Conservation (phyloP, 2,797 vertebrate genomes). For the Pangasius djambal region DNA sequence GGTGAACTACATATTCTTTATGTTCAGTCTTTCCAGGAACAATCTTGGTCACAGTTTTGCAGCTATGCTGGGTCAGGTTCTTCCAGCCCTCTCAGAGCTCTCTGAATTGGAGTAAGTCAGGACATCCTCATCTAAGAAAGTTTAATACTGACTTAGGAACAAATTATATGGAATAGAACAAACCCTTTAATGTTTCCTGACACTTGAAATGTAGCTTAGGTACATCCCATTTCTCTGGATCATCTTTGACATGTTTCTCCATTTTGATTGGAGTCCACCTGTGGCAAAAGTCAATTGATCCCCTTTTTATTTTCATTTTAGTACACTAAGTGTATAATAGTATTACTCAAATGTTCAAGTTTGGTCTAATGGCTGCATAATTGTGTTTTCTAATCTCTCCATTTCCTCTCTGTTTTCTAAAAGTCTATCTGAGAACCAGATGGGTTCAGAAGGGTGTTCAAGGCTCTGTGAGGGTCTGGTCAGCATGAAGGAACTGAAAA, state of each 20-base stretch:
- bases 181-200: background rate
- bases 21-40: conserved; percentile 80
- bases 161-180: background rate
- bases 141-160: background rate
- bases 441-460: conserved; percentile 68
- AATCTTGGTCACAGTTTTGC: conserved; percentile 72
- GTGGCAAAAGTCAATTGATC: no score
- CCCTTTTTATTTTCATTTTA: background rate
- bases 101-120: conserved; percentile 80
- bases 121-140: conserved; percentile 13
- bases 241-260: no score
- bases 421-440: conserved; percentile 83
- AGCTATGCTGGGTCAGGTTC: conserved; percentile 69
- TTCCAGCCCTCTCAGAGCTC: conserved; percentile 72
- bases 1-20: background rate
- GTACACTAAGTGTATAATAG: no score
- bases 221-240: no score
- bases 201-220: no score
- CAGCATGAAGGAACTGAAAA: conserved; percentile 71
- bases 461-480: conserved; percentile 68
- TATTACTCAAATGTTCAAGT: background rate
- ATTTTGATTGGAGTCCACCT: no score
- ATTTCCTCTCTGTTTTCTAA: conserved; percentile 20
- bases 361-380: background rate
- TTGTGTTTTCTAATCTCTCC: background rate